Evolutionary conservation across 2,888 invertebrate genomes (phyloP).

Genomic region (Allacma fusca): DNA sequence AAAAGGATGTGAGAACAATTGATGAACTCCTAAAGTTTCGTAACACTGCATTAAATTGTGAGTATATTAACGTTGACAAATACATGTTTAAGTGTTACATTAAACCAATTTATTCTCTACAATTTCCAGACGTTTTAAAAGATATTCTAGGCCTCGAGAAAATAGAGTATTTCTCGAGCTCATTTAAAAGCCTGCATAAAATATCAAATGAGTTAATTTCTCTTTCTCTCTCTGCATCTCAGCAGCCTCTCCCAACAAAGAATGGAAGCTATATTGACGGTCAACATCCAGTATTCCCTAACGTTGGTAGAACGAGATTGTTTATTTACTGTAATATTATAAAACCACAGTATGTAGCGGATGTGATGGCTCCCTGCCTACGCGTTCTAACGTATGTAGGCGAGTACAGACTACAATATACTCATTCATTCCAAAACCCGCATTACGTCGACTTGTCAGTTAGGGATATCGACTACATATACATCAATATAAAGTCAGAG

Average conservation of each 20-base stretch:
- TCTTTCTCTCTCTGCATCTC: no score
- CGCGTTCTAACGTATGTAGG: background rate
- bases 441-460: constrained; percentile 18
- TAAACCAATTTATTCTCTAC: background rate
- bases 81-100: background rate
- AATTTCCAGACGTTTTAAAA: background rate
- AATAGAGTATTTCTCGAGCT: background rate
- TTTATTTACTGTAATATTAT: constrained; percentile 39
- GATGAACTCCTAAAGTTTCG: background rate
- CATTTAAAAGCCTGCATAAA: background rate
- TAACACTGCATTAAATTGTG: background rate
- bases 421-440: constrained; percentile 16
- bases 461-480: constrained; percentile 29
- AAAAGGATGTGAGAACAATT: background rate
- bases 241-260: no score
- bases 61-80: background rate
- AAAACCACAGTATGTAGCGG: constrained; percentile 24
- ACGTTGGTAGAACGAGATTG: constrained; percentile 31
- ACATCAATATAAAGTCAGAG: constrained; percentile 36
- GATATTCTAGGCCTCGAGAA: background rate
- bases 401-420: background rate
- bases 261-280: background rate
- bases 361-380: constrained; percentile 30
- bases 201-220: background rate
- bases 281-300: background rate